These are phyloP conservation scores for Prionace glauca DNA, from an alignment of 2,797 vertebrate genomes.

Conservation along the genomic window DNA sequence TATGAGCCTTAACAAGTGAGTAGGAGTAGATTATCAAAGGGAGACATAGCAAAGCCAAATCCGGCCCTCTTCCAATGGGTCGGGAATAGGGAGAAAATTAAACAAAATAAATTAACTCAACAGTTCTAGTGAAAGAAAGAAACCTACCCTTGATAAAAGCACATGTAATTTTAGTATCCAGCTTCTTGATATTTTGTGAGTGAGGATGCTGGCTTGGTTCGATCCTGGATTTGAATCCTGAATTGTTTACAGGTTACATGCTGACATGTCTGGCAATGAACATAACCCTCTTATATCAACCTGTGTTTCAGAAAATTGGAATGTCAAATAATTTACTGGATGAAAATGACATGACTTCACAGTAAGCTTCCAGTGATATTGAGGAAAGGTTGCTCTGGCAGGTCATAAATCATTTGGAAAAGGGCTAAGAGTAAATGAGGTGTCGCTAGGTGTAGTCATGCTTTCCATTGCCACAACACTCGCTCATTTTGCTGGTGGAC, in stretches of 20 bases:
- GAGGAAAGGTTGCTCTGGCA: background rate
- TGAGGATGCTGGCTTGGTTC: background rate
- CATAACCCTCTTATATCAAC: background rate
- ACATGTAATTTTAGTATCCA: background rate
- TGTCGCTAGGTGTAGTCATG: background rate
- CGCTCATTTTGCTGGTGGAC: background rate
- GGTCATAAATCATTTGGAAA: background rate
- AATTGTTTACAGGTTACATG: background rate
- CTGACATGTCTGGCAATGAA: background rate
- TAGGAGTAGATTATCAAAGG: background rate
- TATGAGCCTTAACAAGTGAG: background rate
- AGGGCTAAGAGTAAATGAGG: background rate
- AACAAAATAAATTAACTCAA: background rate
- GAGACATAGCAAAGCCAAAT: background rate
- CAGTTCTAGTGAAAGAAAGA: background rate
- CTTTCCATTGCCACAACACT: background rate
- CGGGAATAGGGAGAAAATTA: too few relatives aligned
- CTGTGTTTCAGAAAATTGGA: background rate
- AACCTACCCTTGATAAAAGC: background rate
- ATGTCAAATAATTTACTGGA: constrained; percentile 20
- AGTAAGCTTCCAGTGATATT: background rate
- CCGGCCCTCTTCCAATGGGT: background rate
- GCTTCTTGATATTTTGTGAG: background rate
- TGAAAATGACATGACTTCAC: background rate
- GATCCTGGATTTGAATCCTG: background rate